These are phyloP conservation scores for Nebria salina DNA, from an alignment of 2,888 invertebrate species.

Conservation along the genomic window DNA sequence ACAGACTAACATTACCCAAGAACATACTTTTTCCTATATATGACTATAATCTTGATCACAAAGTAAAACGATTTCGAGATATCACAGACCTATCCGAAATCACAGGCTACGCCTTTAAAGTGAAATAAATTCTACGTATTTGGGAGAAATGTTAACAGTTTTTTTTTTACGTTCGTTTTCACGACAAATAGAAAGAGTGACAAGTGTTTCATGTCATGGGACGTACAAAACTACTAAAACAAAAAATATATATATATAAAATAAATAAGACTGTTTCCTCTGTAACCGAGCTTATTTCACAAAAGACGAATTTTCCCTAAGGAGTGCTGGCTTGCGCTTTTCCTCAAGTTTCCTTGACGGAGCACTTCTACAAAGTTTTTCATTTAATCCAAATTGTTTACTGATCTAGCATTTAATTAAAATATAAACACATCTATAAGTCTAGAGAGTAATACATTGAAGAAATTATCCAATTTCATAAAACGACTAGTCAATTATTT, in stretches of 20 bases:
- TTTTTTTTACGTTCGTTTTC: neutral
- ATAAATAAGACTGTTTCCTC: neutral
- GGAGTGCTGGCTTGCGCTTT: constrained; percentile 10
- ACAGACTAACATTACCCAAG: neutral
- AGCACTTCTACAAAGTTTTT: neutral
- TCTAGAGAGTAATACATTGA: too few relatives aligned
- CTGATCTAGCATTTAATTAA: neutral
- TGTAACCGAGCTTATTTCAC: constrained; percentile 17
- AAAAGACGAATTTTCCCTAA: constrained; percentile 19
- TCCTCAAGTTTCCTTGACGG: constrained; percentile 13
- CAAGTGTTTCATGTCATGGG: constrained; percentile 17
- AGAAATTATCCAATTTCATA: neutral
- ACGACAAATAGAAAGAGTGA: neutral
- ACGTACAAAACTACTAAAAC: neutral
- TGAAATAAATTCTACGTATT: too few relatives aligned
- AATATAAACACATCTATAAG: neutral
- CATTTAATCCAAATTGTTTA: neutral
- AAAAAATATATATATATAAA: neutral
- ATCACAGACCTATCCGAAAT: too few relatives aligned
- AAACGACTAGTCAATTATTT: neutral
- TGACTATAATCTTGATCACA: too few relatives aligned
- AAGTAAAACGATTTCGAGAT: too few relatives aligned
- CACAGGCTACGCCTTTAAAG: too few relatives aligned
- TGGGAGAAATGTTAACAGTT: too few relatives aligned
- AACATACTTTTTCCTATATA: neutral